Conservation (phyloP, 2,113 vertebrate species). For the Engraulis encrasicolus region DNA sequence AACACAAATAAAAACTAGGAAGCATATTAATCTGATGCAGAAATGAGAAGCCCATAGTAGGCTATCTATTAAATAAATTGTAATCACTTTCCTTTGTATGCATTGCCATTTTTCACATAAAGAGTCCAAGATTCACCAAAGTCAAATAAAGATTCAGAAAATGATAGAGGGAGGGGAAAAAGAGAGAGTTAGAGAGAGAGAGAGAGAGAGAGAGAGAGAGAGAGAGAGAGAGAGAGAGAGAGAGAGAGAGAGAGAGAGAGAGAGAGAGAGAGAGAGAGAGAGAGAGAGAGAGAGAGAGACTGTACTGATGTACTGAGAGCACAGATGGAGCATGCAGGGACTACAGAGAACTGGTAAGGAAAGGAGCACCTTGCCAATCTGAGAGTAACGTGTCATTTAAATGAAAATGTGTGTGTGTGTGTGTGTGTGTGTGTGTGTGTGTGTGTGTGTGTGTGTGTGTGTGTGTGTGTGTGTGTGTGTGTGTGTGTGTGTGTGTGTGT, state of each 20-base stretch:
- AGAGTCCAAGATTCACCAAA: no score
- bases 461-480: neutral
- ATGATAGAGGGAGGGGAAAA: no score
- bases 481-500: neutral
- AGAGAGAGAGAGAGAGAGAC: neutral
- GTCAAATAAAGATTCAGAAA: no score
- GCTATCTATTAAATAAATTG: no score
- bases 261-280: neutral
- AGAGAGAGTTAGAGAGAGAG: neutral
- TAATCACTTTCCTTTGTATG: no score
- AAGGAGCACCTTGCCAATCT: neutral
- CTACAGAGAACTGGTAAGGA: neutral
- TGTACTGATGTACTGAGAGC: neutral
- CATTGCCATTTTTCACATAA: no score
- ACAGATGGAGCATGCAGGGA: constrained; percentile 23
- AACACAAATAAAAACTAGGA: no score
- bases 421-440: neutral
- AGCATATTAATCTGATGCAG: no score
- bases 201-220: neutral
- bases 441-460: neutral
- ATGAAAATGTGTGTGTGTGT: neutral
- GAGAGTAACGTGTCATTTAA: neutral
- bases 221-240: neutral
- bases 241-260: neutral
- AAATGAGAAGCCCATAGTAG: no score